Percentiles rank a stretch among this genome's conserved stretches.
phyloP scores from a whole-genome alignment of 64 coral and sea anemone genomes.

The Platygyra sinensis region DNA sequence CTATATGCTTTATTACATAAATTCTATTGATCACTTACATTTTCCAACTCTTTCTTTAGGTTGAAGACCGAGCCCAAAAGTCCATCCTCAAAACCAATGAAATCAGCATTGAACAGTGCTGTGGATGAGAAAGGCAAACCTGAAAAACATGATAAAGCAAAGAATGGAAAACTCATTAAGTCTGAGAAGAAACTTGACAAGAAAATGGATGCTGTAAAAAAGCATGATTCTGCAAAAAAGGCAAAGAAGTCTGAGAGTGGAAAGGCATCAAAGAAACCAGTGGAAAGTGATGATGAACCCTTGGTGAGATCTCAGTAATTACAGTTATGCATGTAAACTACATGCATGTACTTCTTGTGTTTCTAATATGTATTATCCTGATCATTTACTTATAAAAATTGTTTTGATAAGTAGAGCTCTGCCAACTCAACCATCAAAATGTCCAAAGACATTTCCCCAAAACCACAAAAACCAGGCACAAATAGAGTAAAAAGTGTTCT shows the following conservation, averaged over 20 bases:
- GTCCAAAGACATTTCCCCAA: too few relatives aligned
- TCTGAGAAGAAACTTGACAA: slow-evolving; percentile 5
- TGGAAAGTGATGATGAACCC: slow-evolving; percentile 36
- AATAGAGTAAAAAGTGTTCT: too few relatives aligned
- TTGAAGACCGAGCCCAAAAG: background rate
- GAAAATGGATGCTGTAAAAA: slow-evolving; percentile 2
- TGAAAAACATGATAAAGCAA: slow-evolving; percentile 13
- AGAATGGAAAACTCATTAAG: slow-evolving; percentile 15
- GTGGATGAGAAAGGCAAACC: background rate
- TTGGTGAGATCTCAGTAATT: slow-evolving; percentile 20
- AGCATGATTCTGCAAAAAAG: slow-evolving; percentile 33
- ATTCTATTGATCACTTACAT: background rate
- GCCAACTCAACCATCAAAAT: too few relatives aligned
- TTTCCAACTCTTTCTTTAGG: background rate
- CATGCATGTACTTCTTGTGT: too few relatives aligned
- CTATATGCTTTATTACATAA: too few relatives aligned
- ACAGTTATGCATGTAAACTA: background rate
- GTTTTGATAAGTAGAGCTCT: too few relatives aligned
- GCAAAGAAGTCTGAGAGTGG: slow-evolving; percentile 20
- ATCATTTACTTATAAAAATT: too few relatives aligned
- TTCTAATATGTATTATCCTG: too few relatives aligned
- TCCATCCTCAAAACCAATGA: background rate
- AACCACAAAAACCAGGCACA: too few relatives aligned
- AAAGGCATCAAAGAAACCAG: slow-evolving; percentile 37
- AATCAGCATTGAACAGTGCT: slow-evolving; percentile 18